Evolutionary conservation across 2,113 vertebrate genomes (phyloP), one percentile per base, ranked within the genome.

Genomic region (Ondatra zibethicus): DNA sequence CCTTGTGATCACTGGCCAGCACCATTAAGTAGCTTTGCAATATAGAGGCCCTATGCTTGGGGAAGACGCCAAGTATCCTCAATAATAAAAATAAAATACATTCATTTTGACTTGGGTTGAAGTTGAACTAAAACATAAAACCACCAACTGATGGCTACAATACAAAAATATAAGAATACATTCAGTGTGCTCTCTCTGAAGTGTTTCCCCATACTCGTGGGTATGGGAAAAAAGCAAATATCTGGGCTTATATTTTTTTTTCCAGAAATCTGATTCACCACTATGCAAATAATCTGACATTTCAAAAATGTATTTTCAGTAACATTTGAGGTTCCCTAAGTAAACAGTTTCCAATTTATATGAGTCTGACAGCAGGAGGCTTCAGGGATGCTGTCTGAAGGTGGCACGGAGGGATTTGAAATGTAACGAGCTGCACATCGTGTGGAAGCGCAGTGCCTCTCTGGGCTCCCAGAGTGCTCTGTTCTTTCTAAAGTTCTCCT

Each of bases 211-310:
- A 5, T 50, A 70, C 58, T 76, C 29, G 21, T n/a, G 78, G 65
- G 36, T 90, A 89, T 66, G 39, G 33, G n/a, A 93, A 96, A 72
- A 36, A 94, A 95, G 58, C 92, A 95, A 78, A 47, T 88, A 95
- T 55, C 90, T 55, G 47, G 75, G 70, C 88, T 94, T 85, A 92
- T 16, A 86, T 91, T 91, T 94, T 96, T 94, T 96, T 92, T 63
- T 39, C 39, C 81, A 96, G 91, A 76, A 91, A 97, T 93, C 45
- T 78, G 94, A 90, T 88, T 97, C 90, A 81, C 76, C 58, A 88
- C 95, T 89, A 97, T 95, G 93, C 96, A 97, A 97, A 97, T 96
- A 88, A 95, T 75, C 66, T 97, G 97, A 97, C 97, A 97, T 97
- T 98, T 97, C 95, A 94, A 82, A 96, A 95, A 85, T 82, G 65